These are phyloP conservation scores for Parotocinclus haroldoi DNA, from an alignment of 2,797 vertebrate genomes.

Conservation along the genomic window DNA sequence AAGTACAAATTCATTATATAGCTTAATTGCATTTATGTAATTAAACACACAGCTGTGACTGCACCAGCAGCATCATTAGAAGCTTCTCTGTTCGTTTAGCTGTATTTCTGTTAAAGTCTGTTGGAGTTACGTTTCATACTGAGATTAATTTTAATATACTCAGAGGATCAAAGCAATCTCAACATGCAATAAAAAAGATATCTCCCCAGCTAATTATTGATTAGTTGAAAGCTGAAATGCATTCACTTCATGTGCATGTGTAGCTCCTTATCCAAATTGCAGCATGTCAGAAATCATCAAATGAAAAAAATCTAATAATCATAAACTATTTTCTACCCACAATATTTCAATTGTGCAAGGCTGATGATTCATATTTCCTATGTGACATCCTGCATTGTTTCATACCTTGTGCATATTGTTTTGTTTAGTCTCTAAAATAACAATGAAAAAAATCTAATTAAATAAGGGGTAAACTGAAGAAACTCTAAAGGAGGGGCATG, in stretches of 20 bases:
- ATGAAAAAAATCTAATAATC: constrained; percentile 16
- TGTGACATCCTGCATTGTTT: constrained; percentile 3
- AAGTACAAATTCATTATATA: constrained; percentile 39
- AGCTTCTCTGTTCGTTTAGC: constrained; percentile 8
- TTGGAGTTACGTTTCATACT: constrained; percentile 49
- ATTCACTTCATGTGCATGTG: constrained; percentile 34
- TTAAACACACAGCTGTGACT: constrained; percentile 37
- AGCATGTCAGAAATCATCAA: constrained; percentile 30
- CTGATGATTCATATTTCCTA: constrained; percentile 5
- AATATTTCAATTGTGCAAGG: not conserved
- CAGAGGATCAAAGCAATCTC: constrained; percentile 58
- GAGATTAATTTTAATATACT: constrained; percentile 51
- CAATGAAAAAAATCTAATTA: too few relatives aligned
- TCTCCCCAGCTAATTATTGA: constrained; percentile 63
- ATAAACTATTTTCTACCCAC: constrained; percentile 8
- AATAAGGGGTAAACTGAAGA: too few relatives aligned
- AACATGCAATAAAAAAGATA: constrained; percentile 50
- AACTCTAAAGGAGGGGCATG: too few relatives aligned
- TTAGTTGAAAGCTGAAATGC: constrained; percentile 47
- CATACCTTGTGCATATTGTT: too few relatives aligned
- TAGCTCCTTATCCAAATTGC: constrained; percentile 25
- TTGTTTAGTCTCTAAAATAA: too few relatives aligned
- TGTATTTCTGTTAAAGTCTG: constrained; percentile 16
- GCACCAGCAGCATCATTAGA: constrained; percentile 20
- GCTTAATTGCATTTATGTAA: constrained; percentile 36